phyloP scores from a whole-genome alignment of 2,113 vertebrate genomes.

The Acrocephalus arundinaceus region DNA sequence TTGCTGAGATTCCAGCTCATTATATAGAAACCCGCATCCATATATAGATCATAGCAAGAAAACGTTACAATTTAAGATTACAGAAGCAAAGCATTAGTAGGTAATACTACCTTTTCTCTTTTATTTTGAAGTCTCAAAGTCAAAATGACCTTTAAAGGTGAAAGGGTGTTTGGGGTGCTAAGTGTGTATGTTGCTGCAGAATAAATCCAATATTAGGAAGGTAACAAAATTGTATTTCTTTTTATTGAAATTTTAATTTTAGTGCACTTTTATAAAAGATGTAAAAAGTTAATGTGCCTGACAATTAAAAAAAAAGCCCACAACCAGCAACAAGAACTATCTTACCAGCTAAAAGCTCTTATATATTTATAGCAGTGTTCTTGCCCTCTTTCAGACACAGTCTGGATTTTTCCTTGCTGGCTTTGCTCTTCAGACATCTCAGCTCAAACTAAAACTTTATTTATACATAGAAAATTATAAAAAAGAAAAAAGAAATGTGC shows the following conservation, averaged over 20 bases:
- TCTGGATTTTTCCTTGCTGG: neutral
- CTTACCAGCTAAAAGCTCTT: neutral
- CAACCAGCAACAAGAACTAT: neutral
- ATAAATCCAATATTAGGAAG: neutral
- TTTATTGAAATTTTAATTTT: slow-evolving; percentile 30
- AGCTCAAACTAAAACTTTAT: neutral
- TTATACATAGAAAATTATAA: neutral
- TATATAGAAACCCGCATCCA: neutral
- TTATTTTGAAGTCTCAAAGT: neutral
- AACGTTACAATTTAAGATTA: slow-evolving; percentile 19
- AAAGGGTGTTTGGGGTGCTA: neutral
- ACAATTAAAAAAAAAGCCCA: neutral
- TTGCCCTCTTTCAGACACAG: neutral
- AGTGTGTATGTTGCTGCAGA: neutral
- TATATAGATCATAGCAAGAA: neutral
- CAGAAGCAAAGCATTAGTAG: neutral
- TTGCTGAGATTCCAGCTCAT: slow-evolving; percentile 28
- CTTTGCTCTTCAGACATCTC: neutral
- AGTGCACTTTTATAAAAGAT: neutral
- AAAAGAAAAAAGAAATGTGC: neutral
- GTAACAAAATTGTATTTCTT: neutral
- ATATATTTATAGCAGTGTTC: neutral
- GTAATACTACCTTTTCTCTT: neutral
- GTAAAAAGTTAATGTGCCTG: neutral
- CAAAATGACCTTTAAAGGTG: slow-evolving; percentile 20